Conservation (phyloP, 2,888 invertebrate genomes). For the Drosophila subsilvestris region DNA sequence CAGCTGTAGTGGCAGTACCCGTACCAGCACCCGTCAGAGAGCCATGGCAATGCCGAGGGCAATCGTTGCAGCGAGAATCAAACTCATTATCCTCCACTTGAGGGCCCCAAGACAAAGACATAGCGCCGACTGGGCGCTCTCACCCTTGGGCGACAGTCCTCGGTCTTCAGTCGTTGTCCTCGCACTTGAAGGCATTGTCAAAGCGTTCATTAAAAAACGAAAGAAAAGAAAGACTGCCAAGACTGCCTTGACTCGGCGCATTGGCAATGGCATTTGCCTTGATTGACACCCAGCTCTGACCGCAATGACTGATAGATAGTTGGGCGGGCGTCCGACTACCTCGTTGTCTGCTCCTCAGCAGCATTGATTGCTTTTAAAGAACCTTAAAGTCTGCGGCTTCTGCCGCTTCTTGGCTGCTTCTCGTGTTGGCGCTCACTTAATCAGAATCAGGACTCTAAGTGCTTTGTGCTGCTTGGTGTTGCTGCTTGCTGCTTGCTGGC, state of each 20-base stretch:
- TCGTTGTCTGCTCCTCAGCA: slow-evolving; percentile 1
- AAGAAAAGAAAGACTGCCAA: slow-evolving; percentile 36
- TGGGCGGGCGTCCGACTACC: not conserved
- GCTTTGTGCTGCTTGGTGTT: slow-evolving; percentile 55
- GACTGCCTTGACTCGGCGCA: slow-evolving; percentile 54
- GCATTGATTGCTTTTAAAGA: slow-evolving; percentile 60
- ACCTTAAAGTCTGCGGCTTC: slow-evolving; percentile 47
- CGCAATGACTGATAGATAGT: slow-evolving; percentile 62
- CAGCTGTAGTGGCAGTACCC: slow-evolving; percentile 2
- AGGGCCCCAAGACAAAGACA: slow-evolving; percentile 56
- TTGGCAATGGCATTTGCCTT: slow-evolving; percentile 60
- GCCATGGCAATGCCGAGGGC: slow-evolving; percentile 22
- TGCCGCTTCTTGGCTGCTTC: not conserved
- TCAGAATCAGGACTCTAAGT: slow-evolving; percentile 79
- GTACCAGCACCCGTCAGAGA: not conserved
- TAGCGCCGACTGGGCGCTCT: not conserved
- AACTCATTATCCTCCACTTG: slow-evolving; percentile 67
- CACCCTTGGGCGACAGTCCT: slow-evolving; percentile 3
- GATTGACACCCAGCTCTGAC: slow-evolving; percentile 75
- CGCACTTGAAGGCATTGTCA: slow-evolving; percentile 76
- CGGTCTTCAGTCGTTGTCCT: slow-evolving; percentile 40
- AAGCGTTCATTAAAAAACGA: slow-evolving; percentile 74
- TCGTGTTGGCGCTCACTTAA: slow-evolving; percentile 61
- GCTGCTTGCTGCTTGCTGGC: slow-evolving; percentile 32
- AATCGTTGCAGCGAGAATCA: slow-evolving; percentile 54